phyloP scores from a whole-genome alignment of 2,888 invertebrate genomes.

The Lasioglossum villosulum region DNA sequence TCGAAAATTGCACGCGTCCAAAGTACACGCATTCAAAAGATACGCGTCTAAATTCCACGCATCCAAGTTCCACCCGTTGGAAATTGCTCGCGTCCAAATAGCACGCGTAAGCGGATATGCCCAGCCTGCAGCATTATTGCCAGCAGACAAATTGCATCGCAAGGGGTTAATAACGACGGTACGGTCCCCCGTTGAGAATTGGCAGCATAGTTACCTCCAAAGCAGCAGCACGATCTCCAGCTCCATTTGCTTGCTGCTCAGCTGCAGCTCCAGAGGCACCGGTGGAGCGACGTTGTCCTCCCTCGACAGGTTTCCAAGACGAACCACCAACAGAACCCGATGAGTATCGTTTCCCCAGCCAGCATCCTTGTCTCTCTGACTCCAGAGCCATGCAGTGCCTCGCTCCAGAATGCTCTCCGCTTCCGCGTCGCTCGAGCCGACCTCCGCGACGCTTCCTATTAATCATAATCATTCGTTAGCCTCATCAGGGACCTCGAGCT shows the following conservation, averaged over 20 bases:
- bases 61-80: no score
- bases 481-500: neutral
- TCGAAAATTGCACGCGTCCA: no score
- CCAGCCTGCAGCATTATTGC: neutral
- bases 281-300: conserved; percentile 87
- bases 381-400: conserved; percentile 90
- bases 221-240: conserved; percentile 93
- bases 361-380: conserved; percentile 90
- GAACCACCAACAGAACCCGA: conserved; percentile 92
- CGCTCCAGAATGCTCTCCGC: conserved; percentile 87
- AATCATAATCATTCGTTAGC: neutral
- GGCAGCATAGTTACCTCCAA: conserved; percentile 87
- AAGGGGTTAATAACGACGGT: no score
- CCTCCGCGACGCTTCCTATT: conserved; percentile 31
- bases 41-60: no score
- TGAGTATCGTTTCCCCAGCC: conserved; percentile 95
- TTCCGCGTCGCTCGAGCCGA: conserved; percentile 60
- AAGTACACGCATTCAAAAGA: no score
- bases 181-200: neutral
- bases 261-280: conserved; percentile 89
- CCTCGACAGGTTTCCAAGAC: conserved; percentile 88
- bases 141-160: neutral
- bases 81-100: no score
- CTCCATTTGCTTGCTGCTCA: conserved; percentile 95
- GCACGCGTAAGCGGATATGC: neutral